Conservation (phyloP, 92 coral and sea anemone genomes). For the Chrysogorgia sp. region DNA sequence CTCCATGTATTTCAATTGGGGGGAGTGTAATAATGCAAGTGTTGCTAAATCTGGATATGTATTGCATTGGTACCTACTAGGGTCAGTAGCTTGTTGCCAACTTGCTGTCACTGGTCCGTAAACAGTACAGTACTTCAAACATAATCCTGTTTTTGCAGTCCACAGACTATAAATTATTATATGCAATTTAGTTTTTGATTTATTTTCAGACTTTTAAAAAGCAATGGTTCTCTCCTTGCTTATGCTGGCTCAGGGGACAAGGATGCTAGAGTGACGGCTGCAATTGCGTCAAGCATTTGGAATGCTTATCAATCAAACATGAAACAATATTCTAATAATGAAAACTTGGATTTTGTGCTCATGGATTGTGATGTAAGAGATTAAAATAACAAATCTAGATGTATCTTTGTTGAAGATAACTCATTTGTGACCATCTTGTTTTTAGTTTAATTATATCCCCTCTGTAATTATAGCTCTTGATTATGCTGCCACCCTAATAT, state of each 20-base stretch:
- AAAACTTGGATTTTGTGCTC: conserved; percentile 82
- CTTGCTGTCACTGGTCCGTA: too few relatives aligned
- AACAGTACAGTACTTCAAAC: neutral
- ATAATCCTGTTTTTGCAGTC: too few relatives aligned
- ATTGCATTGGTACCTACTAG: too few relatives aligned
- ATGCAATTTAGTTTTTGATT: too few relatives aligned
- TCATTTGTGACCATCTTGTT: neutral
- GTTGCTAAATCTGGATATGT: too few relatives aligned
- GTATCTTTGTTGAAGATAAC: neutral
- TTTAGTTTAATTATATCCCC: too few relatives aligned
- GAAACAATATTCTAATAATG: conserved; percentile 83
- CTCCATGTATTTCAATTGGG: too few relatives aligned
- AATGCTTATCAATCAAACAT: conserved; percentile 95
- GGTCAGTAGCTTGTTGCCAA: too few relatives aligned
- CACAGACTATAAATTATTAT: too few relatives aligned
- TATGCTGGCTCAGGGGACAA: conserved; percentile 92
- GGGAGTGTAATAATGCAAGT: too few relatives aligned
- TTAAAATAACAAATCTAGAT: neutral
- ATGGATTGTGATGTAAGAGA: conserved; percentile 96
- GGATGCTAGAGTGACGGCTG: conserved; percentile 95
- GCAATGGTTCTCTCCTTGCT: conserved; percentile 85
- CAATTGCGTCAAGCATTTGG: conserved; percentile 99
- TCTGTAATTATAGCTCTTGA: neutral
- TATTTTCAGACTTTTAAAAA: conserved; percentile 71
- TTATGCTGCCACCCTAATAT: too few relatives aligned